Evolutionary conservation across 2,888 invertebrate genomes (phyloP), one percentile per base, ranked within the genome.

Genomic region (Torymus aiolomorphi): DNA sequence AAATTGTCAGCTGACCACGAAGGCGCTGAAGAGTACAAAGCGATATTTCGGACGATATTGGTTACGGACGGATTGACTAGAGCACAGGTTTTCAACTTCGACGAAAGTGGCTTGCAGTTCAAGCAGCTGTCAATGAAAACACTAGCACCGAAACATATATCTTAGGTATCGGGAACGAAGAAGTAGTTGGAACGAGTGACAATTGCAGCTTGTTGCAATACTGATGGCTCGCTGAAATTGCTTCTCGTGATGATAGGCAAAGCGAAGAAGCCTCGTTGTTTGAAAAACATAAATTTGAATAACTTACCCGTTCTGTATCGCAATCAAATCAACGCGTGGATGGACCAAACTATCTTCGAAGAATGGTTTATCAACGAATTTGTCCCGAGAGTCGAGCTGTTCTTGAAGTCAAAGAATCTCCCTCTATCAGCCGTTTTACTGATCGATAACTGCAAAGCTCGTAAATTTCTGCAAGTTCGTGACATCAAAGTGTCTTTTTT

Each of bases 181-280:
- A 24, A 61, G n/a, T 20, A 59, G 70, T 62, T 69, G 13, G 69
- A 67, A 54, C 65, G 67, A 16, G 62, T 74, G 24, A 79, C 74
- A 16, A 61, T 79, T 20, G 62, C 49, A 12, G 13, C 24, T 5
- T 79, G 83, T 12, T 65, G 80, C 0, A 76, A 82, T 73, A 73
- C 76, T 2, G 72, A 56, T 0, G 72, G 72, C 1, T 42, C 72
- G 5, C 18, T 61, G 0, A 72, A 62, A 20, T 20, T 72, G 14
- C 59, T 62, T 0, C 52, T 61, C 5, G 20, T 72, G 10, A 13
- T 72, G 8, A 52, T 72, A 4, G 62, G 57, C 5, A 72, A 72
- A 62, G n/a, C 61, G 8, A 61, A 61, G 20, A 61, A 61, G 13
- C 61, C 61, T 20, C 61, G 61, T 8, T 61, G 61, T 20, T 20